Conservation (phyloP, 2,797 vertebrate species). For the Anguilla megastoma region DNA sequence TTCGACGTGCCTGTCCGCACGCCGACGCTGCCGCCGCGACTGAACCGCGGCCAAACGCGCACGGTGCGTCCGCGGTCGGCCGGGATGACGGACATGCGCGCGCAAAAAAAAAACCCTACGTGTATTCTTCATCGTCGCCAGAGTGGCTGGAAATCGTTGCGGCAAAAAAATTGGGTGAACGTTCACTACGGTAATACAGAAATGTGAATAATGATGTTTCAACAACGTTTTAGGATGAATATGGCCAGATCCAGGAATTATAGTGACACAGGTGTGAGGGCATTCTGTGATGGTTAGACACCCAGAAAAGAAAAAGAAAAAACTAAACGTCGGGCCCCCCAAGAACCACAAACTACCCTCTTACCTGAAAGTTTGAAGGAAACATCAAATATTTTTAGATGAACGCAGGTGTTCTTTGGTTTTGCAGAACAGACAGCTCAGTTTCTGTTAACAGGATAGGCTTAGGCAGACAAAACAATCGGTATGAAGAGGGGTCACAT, state of each 20-base stretch:
- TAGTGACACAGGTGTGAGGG: background rate
- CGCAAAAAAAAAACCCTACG: slow-evolving; percentile 9
- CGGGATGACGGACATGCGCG: background rate
- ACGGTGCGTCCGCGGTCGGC: slow-evolving; percentile 16
- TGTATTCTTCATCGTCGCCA: slow-evolving; percentile 10
- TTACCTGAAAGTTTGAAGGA: background rate
- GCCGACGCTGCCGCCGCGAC: background rate
- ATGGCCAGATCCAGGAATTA: background rate
- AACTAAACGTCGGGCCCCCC: too few species aligned
- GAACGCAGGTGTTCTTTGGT: background rate
- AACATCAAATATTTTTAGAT: background rate
- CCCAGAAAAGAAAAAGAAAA: background rate
- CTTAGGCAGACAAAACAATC: slow-evolving; percentile 15
- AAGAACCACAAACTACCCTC: background rate
- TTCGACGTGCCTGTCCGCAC: slow-evolving; percentile 38
- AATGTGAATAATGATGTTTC: background rate
- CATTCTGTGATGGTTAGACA: background rate
- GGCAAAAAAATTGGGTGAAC: background rate
- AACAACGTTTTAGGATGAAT: background rate
- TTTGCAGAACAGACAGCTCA: background rate
- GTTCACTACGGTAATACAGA: background rate
- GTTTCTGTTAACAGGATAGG: background rate
- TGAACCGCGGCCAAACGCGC: slow-evolving; percentile 32
- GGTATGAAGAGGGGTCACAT: background rate
- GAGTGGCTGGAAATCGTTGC: background rate